A percentile compares a stretch with the other conserved stretches of the same genome.
Evolutionary conservation across 2,113 vertebrate species (phyloP).

Genomic region (Xenopus borealis): DNA sequence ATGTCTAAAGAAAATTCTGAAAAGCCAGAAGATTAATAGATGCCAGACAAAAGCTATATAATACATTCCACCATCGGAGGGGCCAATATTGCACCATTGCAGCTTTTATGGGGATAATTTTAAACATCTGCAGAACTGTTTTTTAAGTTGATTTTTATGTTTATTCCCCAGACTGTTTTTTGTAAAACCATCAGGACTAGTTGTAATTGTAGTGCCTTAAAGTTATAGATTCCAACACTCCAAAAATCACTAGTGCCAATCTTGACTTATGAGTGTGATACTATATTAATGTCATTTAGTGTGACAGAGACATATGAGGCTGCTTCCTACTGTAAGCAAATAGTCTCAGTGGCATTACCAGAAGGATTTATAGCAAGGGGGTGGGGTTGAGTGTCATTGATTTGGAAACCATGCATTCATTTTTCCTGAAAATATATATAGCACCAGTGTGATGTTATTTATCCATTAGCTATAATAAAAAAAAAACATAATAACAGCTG

Average conservation of each 20-base stretch:
- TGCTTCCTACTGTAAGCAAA: not conserved
- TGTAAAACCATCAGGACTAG: not conserved
- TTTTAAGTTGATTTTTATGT: not conserved
- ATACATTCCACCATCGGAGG: not conserved
- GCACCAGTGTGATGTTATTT: no score
- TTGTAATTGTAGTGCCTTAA: not conserved
- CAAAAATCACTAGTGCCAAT: not conserved
- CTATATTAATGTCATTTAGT: not conserved
- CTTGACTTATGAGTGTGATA: not conserved
- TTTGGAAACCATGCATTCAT: not conserved
- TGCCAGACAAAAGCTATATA: not conserved
- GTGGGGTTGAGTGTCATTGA: not conserved
- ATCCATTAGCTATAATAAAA: no score
- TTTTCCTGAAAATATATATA: no score
- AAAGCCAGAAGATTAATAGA: slow-evolving; percentile 6
- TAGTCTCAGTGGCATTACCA: not conserved
- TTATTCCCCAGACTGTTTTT: not conserved
- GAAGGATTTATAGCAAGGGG: not conserved
- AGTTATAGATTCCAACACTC: not conserved
- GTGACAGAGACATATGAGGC: not conserved
- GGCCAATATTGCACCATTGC: not conserved
- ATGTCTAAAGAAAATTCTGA: slow-evolving; percentile 1
- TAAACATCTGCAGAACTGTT: slow-evolving; percentile 1
- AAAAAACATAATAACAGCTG: no score
- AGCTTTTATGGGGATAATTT: not conserved